These are phyloP conservation scores for Penaeus japonicus DNA, from an alignment of 1,140 invertebrate genomes.

Conservation along the genomic window DNA sequence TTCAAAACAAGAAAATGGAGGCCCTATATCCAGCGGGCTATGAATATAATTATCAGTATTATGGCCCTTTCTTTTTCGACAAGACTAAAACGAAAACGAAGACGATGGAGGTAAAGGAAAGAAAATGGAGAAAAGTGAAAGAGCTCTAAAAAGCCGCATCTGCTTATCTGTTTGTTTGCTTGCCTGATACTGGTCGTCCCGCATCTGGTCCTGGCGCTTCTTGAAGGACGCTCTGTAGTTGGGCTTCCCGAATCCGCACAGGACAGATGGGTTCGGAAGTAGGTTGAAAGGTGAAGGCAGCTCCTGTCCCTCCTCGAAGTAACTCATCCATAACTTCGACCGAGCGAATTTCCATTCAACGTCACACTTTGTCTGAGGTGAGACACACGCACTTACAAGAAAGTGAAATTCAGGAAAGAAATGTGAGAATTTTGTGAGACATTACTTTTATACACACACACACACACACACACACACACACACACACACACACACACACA, in stretches of 20 bases:
- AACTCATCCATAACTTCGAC: conserved; percentile 91
- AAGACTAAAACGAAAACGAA: no score
- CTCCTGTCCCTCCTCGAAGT: conserved; percentile 86
- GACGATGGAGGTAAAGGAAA: background rate
- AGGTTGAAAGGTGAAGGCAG: conserved; percentile 90
- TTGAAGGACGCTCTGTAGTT: conserved; percentile 67
- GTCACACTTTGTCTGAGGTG: conserved; percentile 80
- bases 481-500: no score
- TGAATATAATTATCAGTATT: no score
- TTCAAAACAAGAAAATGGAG: no score
- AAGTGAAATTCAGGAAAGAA: background rate
- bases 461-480: no score
- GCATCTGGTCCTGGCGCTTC: conserved; percentile 52
- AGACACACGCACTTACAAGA: background rate
- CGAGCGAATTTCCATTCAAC: conserved; percentile 93
- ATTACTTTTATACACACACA: no score
- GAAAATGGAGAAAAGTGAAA: background rate
- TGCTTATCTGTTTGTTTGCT: conserved; percentile 71
- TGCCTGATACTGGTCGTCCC: conserved; percentile 55
- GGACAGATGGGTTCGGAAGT: conserved; percentile 74
- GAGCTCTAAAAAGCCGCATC: background rate
- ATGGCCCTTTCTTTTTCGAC: no score
- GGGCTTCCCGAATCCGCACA: conserved; percentile 71
- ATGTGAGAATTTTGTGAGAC: no score
- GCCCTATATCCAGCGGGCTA: no score